Evolutionary conservation across 2,113 vertebrate genomes (phyloP), one percentile per base, ranked within the genome.

Genomic region (Carlito syrichta): DNA sequence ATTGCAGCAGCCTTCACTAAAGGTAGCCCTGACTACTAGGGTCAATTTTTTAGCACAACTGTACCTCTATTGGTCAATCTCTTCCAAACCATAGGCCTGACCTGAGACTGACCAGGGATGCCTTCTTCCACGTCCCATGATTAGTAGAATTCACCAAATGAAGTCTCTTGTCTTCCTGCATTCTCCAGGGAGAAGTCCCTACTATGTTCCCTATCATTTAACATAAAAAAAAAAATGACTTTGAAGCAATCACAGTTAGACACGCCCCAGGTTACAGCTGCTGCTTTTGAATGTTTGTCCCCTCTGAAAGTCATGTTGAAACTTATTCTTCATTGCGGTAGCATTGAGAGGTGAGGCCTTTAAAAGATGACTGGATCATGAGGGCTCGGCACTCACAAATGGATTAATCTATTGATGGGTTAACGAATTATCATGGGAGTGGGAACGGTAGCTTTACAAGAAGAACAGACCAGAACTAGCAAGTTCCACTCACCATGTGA

Each of bases 161-260:
- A 0, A 2, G 25, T 88, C 16, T 76, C 73, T 27, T n/a, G 45
- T 56, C 81, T 94, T 52, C 50, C 48, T 86, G 73, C 43, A 40
- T 84, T 68, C 45, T 93, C 40, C 25, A 35, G 30, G 38, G 10
- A 84, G 45, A 87, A 63, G 54, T 81, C 79, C 27, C 84, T 92
- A 73, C 8, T 43, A 62, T 5, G 19, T 56, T 86, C 73, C 54
- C 48, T 43, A 8, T 27, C 58, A 68, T 45, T 78, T 19, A 73
- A 40, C 83, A 60, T 30, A 16, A 11, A 66, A 66, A 60, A 0
- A 20, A 19, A 66, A 66, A 35, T 32, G 0, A 62, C 71, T 79
- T 43, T 50, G 45, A 74, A 69, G 78, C 17, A 69, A 52, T 86
- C 25, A 3, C 23, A 77, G 38, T 63, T 14, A 62, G 27, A 22